These are phyloP conservation scores for Acanthiza pusilla DNA, from an alignment of 2,797 vertebrate genomes.

Conservation along the genomic window DNA sequence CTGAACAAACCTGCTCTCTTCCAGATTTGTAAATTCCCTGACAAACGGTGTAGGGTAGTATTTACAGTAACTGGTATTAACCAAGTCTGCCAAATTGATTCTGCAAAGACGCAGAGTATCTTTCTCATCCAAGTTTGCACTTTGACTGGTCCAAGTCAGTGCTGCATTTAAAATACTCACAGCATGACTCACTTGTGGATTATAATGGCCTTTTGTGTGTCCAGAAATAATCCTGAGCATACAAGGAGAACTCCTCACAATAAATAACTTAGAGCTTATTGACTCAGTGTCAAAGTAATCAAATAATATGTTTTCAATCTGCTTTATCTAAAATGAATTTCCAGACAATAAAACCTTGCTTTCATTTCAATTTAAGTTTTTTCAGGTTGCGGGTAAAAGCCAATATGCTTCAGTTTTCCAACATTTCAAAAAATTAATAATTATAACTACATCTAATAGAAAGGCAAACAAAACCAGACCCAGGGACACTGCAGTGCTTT, in stretches of 20 bases:
- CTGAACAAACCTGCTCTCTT: not conserved
- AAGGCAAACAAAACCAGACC: not conserved
- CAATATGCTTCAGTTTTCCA: not conserved
- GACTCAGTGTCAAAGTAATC: slow-evolving; percentile 2
- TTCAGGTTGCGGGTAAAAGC: not conserved
- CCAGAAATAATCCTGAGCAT: not conserved
- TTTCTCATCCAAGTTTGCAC: not conserved
- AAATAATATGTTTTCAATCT: not conserved
- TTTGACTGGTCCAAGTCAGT: not conserved
- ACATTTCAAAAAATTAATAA: not conserved
- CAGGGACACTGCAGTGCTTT: not conserved
- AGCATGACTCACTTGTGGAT: not conserved
- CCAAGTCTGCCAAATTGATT: not conserved
- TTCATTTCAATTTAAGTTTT: not conserved
- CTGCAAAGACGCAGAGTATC: not conserved
- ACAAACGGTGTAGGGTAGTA: not conserved
- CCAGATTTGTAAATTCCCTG: not conserved
- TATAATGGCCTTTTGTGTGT: not conserved
- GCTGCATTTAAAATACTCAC: not conserved
- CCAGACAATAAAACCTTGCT: not conserved
- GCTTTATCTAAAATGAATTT: not conserved
- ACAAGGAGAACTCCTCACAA: not conserved
- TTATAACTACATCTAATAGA: not conserved
- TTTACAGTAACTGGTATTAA: not conserved
- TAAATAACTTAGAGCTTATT: not conserved